These are phyloP conservation scores for Dromococcyx pavoninus DNA, from an alignment of 2,797 vertebrate genomes.

Conservation along the genomic window DNA sequence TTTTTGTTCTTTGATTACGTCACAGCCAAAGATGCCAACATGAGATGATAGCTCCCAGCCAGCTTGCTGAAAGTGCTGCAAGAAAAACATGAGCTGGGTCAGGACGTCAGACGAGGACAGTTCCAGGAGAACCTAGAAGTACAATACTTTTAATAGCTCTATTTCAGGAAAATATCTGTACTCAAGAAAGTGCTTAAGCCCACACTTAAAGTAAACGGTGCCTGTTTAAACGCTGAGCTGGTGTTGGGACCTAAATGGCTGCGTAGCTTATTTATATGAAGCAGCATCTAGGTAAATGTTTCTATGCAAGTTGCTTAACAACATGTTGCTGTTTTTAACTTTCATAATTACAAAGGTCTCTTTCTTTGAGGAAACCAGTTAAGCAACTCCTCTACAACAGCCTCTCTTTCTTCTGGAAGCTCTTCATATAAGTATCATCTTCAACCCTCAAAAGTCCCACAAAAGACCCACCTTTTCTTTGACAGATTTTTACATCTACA, in stretches of 20 bases:
- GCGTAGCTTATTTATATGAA: background rate
- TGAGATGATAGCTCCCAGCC: constrained; percentile 33
- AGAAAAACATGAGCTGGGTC: constrained; percentile 18
- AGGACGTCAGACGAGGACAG: background rate
- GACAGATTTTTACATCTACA: background rate
- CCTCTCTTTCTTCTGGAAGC: background rate
- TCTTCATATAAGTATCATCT: background rate
- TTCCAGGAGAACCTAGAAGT: background rate
- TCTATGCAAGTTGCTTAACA: background rate
- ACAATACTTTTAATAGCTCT: background rate
- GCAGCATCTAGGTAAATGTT: background rate
- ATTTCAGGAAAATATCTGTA: background rate
- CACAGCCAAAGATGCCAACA: constrained; percentile 56
- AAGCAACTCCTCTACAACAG: background rate
- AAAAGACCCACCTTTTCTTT: background rate
- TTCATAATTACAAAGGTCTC: background rate
- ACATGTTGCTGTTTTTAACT: background rate
- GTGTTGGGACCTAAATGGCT: background rate
- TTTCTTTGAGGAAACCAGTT: background rate
- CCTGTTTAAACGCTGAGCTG: background rate
- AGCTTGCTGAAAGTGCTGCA: constrained; percentile 25
- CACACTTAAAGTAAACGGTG: background rate
- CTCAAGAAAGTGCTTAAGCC: background rate
- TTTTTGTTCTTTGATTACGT: constrained; percentile 12
- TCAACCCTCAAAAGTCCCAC: background rate